Evolutionary conservation across 2,888 invertebrate genomes (phyloP).

Genomic region (Reticulitermes lucifugus): DNA sequence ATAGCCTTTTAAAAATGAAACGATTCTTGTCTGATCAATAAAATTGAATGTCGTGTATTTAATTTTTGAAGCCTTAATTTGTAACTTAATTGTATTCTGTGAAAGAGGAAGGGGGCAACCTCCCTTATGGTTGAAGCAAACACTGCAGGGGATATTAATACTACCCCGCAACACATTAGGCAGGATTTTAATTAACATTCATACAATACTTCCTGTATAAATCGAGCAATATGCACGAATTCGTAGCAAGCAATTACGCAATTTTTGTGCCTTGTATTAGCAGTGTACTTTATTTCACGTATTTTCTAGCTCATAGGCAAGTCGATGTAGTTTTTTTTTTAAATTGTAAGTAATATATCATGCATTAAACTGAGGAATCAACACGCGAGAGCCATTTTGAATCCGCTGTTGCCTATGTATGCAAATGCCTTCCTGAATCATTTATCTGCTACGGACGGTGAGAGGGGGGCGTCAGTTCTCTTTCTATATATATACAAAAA

Average conservation of each 20-base stretch:
- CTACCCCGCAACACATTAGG: not conserved
- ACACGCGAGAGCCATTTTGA: conserved; percentile 43
- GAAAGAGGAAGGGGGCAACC: not conserved
- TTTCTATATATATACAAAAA: not conserved
- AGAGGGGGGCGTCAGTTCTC: not conserved
- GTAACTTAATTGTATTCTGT: not conserved
- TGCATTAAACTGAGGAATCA: conserved; percentile 43
- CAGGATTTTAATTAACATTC: not conserved
- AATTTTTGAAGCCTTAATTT: not conserved
- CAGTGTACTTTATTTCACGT: not conserved
- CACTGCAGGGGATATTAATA: not conserved
- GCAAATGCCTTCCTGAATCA: conserved; percentile 45
- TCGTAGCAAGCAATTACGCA: conserved; percentile 20
- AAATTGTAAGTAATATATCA: conserved; percentile 38
- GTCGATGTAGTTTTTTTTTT: not conserved
- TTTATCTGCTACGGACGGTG: conserved; percentile 35
- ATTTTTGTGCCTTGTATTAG: not conserved
- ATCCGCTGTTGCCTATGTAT: conserved; percentile 28
- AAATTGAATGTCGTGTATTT: not conserved
- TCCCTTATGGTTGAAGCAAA: too few relatives aligned
- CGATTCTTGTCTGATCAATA: not conserved
- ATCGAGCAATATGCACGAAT: not conserved
- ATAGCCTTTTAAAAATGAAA: too few relatives aligned
- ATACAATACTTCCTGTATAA: not conserved
- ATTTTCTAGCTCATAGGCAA: not conserved